These are phyloP conservation scores for Cloeon dipterum DNA, from an alignment of 2,888 invertebrate genomes.

Conservation along the genomic window DNA sequence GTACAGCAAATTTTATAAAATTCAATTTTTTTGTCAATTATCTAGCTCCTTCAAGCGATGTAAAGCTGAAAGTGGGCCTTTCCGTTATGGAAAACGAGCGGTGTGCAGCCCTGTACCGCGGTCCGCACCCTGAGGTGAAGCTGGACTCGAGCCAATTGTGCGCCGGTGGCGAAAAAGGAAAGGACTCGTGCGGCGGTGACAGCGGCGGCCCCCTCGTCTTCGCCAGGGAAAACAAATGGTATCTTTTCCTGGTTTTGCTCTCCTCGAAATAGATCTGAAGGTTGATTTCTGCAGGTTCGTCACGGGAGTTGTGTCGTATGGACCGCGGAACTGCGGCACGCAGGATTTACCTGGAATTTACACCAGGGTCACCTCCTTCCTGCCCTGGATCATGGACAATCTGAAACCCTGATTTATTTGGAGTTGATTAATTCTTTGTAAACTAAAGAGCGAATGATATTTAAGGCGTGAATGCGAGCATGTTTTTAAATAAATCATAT, in stretches of 20 bases:
- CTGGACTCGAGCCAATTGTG: constrained; percentile 6
- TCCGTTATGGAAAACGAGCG: not conserved
- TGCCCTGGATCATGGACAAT: constrained; percentile 32
- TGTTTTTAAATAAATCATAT: too few species aligned
- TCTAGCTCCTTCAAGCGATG: too few species aligned
- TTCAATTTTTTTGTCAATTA: too few species aligned
- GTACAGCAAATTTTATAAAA: too few species aligned
- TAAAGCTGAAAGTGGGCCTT: not conserved
- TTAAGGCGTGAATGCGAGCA: too few species aligned
- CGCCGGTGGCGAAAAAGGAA: constrained; percentile 6
- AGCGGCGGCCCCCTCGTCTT: constrained; percentile 11
- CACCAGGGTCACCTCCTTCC: constrained; percentile 33
- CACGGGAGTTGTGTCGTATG: constrained; percentile 35
- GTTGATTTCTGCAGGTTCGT: not conserved
- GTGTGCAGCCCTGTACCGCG: not conserved
- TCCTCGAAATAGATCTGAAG: not conserved
- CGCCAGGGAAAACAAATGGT: not conserved
- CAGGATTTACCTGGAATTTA: constrained; percentile 44
- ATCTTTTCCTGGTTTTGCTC: not conserved
- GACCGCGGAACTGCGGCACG: constrained; percentile 29
- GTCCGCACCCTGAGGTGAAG: not conserved
- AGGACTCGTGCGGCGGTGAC: constrained; percentile 10
- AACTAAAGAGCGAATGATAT: too few species aligned
- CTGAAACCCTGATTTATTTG: constrained; percentile 9
- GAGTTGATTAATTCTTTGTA: too few species aligned